Base-by-base conservation (phyloP, 2,113 vertebrate genomes). In the Phyllostomus discolor region DNA sequence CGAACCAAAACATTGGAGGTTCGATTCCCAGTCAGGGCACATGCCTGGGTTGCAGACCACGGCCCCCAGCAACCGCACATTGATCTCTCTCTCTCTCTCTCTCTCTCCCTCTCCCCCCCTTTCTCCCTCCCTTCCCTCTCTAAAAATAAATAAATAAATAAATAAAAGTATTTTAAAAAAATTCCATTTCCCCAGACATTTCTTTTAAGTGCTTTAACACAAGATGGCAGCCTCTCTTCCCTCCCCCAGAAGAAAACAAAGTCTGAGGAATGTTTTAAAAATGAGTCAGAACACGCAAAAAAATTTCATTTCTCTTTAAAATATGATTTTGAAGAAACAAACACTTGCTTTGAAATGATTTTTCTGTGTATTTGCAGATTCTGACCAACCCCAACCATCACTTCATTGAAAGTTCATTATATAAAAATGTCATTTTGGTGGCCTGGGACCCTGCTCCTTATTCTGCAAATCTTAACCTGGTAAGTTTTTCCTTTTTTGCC, bases 361-460 rank as follows among this genome's bases (percentile, higher is more conserved):
- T 95, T 96, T 19, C 1, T 93, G 0, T 96, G 28, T 85, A 28
- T 97, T 98, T 98, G 52, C 98, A 99, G 99, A 99, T 99, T 98
- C 97, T 99, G 97, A 99, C 99, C 78, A 99, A 99, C 96, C 99
- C 99, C 54, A 98, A 94, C 38, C 98, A 99, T 97, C 99, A 98
- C 59, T 99, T 99, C 98, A 98, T 99, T 4, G 99, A 99, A 38
- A 99, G 99, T 95, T 98, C 99, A 3, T 98, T 99, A 94, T 99
- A 99, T 97, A 99, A 99, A 98, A 99, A 99, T 87, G 98, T 99
- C 90, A 98, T 99, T 79, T 98, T 99, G 98, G 98, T 99, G 95
- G 99, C 99, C 54, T 99, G 99, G 99, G 99, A 99, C 97, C 99
- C 99, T 70, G 99, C 99, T 33, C 99, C 99, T 11, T 99, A 99